Base-by-base conservation (phyloP, 2,797 vertebrate species). In the Poliocrania exsul region DNA sequence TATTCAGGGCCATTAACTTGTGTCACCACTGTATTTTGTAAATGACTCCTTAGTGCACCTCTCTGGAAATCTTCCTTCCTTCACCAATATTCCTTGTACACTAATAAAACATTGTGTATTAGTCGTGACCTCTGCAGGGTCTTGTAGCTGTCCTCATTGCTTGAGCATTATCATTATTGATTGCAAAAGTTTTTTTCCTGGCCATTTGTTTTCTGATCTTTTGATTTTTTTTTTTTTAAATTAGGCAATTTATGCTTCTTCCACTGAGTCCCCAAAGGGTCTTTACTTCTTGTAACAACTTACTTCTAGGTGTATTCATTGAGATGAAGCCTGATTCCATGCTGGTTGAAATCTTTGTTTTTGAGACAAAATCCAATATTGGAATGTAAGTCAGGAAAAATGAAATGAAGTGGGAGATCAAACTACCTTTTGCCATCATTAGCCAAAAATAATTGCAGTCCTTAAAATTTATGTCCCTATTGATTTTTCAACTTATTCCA, bases 1-100 rank as follows among this genome's bases (percentile, higher is more conserved):
- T 54, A 91, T 83, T 69, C 69, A 83, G 81, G 66, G 80, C 77
- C 85, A 86, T 97, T 96, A 93, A 54, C 86, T 89, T 86, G 61
- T 81, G 84, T 96, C 93, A 93, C 78, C 64, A 5, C 3, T 69
- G 53, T 18, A 5, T 87, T 90, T 74, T 94, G 29, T 67, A 91
- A 88, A 66, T 28, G 74, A 23, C 51, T 81, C 89, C 61, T 82
- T 74, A 86, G 33, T 11, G 3, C 13, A 81, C 35, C 53, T 81
- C 64, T 54, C 64, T 70, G 79, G 42, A 72, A 88, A 81, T 53
- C 13, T 65, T 10, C 49, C 8, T 54, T 78, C 31, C 28, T 83
- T 58, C 73, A 56, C 49, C 38, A 31, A 2, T 37, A 25, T 21
- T 69, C 67, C 28, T 61, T 64, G 21, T 69, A 12, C 20, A 24